Conservation (phyloP, 2,888 invertebrate species). For the Melolontha melolontha region DNA sequence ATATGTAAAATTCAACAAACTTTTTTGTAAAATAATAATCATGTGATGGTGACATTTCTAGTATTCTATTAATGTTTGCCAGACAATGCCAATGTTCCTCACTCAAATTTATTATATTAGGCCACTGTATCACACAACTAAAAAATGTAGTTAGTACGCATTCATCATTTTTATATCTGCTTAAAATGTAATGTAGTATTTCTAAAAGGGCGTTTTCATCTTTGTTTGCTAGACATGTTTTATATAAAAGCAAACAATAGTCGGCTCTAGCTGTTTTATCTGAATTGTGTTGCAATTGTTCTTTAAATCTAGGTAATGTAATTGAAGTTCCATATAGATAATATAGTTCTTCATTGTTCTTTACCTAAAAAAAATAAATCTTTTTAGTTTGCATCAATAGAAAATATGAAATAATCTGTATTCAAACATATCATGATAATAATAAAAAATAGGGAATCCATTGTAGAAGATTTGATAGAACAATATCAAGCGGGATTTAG, state of each 20-base stretch:
- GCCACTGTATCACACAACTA: not conserved
- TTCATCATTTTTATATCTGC: constrained; percentile 31
- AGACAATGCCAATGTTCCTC: constrained; percentile 15
- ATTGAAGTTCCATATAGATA: constrained; percentile 11
- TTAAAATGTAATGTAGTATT: constrained; percentile 8
- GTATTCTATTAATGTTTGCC: not conserved
- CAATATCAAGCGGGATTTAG: no score
- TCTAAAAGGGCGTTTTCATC: constrained; percentile 21
- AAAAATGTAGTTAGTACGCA: constrained; percentile 1
- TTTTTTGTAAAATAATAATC: not conserved
- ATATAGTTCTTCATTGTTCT: constrained; percentile 8
- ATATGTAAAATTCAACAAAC: not conserved
- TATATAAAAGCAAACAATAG: not conserved
- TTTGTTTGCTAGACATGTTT: constrained; percentile 17
- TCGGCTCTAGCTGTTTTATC: not conserved
- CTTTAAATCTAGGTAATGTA: constrained; percentile 10
- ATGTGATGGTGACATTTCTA: not conserved
- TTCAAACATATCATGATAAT: no score
- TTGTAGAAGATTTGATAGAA: no score
- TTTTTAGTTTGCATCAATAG: no score
- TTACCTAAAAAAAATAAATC: constrained; percentile 14
- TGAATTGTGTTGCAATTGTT: constrained; percentile 10
- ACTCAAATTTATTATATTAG: not conserved
- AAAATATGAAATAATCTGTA: not conserved
- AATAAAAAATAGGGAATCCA: not conserved